A percentile compares a stretch with the other conserved stretches of the same genome.
Evolutionary conservation across 2,797 vertebrate species (phyloP).

Genomic region (Eptatretus atami): DNA sequence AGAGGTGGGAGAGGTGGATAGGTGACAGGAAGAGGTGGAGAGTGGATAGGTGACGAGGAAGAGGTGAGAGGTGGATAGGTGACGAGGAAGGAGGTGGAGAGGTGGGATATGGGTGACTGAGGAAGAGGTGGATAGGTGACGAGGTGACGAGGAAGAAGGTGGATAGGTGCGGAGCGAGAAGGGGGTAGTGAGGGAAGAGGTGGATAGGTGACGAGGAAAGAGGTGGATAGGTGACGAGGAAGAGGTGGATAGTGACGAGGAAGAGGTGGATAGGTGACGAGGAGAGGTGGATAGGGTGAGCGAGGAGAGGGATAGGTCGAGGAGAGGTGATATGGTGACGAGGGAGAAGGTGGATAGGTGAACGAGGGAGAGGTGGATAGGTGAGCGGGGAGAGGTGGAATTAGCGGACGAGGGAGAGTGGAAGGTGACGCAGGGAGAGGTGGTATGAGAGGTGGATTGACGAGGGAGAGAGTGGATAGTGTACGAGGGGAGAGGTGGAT

Average conservation of each 20-base stretch:
- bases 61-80: too few relatives aligned
- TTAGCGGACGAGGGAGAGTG: background rate
- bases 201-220: too few relatives aligned
- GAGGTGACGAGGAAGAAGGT: background rate
- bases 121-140: background rate
- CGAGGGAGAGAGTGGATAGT: background rate
- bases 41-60: too few relatives aligned
- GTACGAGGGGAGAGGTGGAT: background rate
- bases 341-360: too few relatives aligned
- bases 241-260: too few relatives aligned
- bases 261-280: too few relatives aligned
- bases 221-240: too few relatives aligned
- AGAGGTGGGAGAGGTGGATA: too few relatives aligned
- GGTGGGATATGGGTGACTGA: background rate
- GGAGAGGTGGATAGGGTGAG: background rate
- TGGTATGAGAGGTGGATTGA: background rate
- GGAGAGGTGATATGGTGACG: background rate
- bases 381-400: background rate
- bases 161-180: background rate
- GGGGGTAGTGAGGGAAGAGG: background rate
- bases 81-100: background rate
- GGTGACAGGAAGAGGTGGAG: too few relatives aligned
- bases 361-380: too few relatives aligned
- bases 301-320: background rate
- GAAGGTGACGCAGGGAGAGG: background rate